Evolutionary conservation across 2,797 vertebrate genomes (phyloP).

Genomic region (Lophura swinhoii): DNA sequence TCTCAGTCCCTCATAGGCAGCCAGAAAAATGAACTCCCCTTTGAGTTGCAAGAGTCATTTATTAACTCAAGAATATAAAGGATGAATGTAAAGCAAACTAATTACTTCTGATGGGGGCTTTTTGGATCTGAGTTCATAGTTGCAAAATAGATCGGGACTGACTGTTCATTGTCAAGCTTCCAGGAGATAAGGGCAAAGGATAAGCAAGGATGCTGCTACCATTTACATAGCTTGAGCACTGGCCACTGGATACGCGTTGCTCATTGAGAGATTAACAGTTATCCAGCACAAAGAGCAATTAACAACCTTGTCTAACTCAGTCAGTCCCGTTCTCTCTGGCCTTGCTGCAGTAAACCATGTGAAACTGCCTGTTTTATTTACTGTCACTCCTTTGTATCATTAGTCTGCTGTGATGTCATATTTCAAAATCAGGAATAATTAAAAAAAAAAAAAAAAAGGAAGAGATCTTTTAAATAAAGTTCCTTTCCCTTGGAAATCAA

Average conservation of each 20-base stretch:
- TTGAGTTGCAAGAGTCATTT: not conserved
- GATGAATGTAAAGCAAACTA: conserved; percentile 28
- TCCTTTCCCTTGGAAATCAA: conserved; percentile 8
- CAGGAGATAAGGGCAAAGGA: conserved; percentile 54
- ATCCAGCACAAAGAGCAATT: conserved; percentile 46
- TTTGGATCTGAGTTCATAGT: conserved; percentile 4
- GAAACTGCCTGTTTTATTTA: conserved; percentile 2
- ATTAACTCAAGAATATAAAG: conserved; percentile 27
- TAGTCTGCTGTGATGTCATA: not conserved
- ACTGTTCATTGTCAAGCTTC: conserved; percentile 20
- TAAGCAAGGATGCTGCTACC: conserved; percentile 41
- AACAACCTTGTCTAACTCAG: conserved; percentile 34
- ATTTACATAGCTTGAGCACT: not conserved
- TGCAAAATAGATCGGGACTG: conserved; percentile 17
- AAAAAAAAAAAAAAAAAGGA: not conserved
- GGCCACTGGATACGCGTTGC: conserved; percentile 7
- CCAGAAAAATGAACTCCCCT: conserved; percentile 18
- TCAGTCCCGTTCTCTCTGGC: not conserved
- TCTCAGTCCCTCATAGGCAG: not conserved
- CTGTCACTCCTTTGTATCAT: not conserved
- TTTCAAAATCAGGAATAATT: conserved; percentile 46
- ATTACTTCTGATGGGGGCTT: not conserved
- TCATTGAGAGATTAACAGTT: conserved; percentile 58
- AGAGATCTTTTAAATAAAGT: conserved; percentile 46
- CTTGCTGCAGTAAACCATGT: not conserved